These are phyloP conservation scores for Pantelozetes paolii DNA, from an alignment of 2,888 invertebrate species.

Conservation along the genomic window DNA sequence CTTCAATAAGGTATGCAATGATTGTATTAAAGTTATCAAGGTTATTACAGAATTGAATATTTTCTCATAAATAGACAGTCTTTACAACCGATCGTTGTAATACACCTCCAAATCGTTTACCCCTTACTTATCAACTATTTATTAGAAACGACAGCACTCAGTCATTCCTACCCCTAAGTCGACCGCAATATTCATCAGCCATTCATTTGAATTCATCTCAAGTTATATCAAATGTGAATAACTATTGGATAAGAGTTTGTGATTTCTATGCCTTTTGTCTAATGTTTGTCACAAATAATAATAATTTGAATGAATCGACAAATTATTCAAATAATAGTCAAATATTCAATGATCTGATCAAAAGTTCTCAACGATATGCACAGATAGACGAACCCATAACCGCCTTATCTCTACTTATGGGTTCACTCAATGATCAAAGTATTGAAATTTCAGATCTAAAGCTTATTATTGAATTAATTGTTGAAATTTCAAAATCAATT, in stretches of 20 bases:
- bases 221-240: background rate
- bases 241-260: background rate
- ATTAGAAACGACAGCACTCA: background rate
- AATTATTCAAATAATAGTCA: background rate
- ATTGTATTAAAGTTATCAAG: too few relatives aligned
- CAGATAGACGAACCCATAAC: background rate
- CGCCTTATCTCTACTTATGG: background rate
- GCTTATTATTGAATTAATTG: background rate
- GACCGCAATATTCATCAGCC: background rate
- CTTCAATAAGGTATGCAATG: background rate
- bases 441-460: background rate
- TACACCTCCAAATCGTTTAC: background rate
- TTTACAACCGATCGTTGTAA: slow-evolving; percentile 1
- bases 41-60: too few relatives aligned
- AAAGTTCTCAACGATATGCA: background rate
- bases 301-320: background rate
- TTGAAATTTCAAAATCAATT: background rate
- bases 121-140: slow-evolving; percentile 13
- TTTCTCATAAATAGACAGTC: too few relatives aligned
- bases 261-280: background rate
- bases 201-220: background rate
- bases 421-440: too few relatives aligned
- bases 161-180: background rate
- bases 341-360: background rate
- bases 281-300: background rate